Conservation (phyloP, 2,113 vertebrate genomes). For the Charadrius vociferus region DNA sequence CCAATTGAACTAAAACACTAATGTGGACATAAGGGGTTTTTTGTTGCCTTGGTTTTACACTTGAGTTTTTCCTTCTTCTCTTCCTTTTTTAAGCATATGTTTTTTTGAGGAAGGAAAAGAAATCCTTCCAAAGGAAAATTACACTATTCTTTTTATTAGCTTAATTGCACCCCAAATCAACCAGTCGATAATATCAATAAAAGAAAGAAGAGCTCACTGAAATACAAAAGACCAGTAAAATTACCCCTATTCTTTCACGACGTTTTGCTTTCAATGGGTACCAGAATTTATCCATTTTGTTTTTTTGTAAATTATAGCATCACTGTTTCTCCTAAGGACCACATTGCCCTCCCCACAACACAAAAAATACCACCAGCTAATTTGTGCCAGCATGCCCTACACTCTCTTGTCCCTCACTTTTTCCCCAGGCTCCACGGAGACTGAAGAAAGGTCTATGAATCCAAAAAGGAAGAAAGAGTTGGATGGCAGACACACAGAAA, state of each 20-base stretch:
- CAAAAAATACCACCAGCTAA: not conserved
- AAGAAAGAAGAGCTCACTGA: not conserved
- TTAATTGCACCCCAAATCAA: not conserved
- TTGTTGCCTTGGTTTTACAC: not conserved
- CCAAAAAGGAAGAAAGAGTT: not conserved
- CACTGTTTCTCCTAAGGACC: not conserved
- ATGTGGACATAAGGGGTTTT: rapidly evolving
- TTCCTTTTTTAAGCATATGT: not conserved
- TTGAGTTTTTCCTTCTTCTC: not conserved
- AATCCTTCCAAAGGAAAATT: not conserved
- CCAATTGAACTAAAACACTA: not conserved
- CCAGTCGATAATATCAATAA: not conserved
- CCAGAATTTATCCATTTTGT: not conserved
- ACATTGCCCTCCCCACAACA: not conserved
- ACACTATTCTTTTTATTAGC: not conserved
- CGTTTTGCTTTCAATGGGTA: not conserved
- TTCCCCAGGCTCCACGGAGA: not conserved
- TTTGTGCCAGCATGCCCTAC: not conserved
- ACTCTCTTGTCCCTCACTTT: not conserved
- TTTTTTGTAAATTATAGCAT: not conserved
- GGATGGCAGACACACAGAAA: not conserved
- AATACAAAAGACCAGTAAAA: not conserved
- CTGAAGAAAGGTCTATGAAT: not conserved
- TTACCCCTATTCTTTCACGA: not conserved
- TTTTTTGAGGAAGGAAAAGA: not conserved